phyloP scores from a whole-genome alignment of 2,113 vertebrate genomes.

The Puffinus mauretanicus region DNA sequence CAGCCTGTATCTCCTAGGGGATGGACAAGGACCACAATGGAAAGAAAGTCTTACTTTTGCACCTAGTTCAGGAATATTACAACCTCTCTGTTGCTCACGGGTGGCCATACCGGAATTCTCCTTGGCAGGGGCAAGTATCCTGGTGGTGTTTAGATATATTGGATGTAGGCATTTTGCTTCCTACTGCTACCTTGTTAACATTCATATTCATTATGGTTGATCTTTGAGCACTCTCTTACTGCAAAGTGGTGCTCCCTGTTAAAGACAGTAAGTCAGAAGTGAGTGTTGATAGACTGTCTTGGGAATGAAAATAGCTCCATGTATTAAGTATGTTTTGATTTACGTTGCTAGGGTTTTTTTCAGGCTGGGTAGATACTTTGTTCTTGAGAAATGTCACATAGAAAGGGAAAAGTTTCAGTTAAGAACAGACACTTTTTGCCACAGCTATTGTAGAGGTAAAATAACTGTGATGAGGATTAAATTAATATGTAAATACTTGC shows the following conservation, averaged over 20 bases:
- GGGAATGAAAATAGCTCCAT: background rate
- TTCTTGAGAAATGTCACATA: background rate
- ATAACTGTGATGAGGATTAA: background rate
- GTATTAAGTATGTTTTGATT: background rate
- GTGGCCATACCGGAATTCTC: background rate
- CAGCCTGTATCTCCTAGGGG: background rate
- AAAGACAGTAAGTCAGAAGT: background rate
- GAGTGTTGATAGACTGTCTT: background rate
- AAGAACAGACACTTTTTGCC: background rate
- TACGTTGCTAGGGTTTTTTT: fast-evolving
- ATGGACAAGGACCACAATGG: background rate
- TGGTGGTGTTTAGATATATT: background rate
- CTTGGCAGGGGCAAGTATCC: background rate
- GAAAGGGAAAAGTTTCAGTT: background rate
- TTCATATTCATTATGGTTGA: background rate
- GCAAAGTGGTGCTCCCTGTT: background rate
- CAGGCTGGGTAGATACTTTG: background rate
- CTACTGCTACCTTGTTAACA: background rate
- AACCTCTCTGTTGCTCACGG: background rate
- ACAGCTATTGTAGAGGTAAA: background rate
- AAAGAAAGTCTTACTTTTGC: background rate
- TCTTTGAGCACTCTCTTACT: background rate
- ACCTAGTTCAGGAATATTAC: background rate
- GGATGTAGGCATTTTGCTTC: background rate
- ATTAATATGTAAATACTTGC: background rate